These are phyloP conservation scores for Drosophila acutilabella DNA, from an alignment of 2,888 invertebrate species.

Conservation along the genomic window DNA sequence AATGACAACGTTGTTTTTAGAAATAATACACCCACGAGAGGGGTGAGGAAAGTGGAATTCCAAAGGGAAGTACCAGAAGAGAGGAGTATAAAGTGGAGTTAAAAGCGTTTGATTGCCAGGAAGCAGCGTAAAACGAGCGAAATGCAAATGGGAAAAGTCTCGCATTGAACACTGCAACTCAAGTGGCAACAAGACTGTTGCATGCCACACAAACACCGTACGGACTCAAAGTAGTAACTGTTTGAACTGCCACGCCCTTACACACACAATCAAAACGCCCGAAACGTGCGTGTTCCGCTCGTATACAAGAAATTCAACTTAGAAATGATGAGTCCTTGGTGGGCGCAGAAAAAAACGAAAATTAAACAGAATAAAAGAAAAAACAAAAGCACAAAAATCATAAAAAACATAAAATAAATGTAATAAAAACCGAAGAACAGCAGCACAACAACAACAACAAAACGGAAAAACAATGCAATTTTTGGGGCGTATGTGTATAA, in stretches of 20 bases:
- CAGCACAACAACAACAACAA: conserved; percentile 22
- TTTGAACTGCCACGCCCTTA: conserved; percentile 6
- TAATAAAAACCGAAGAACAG: conserved; percentile 60
- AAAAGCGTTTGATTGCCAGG: conserved; percentile 36
- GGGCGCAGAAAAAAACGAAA: conserved; percentile 57
- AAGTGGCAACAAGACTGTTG: conserved; percentile 22
- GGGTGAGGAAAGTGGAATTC: background rate
- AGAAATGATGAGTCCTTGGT: conserved; percentile 81
- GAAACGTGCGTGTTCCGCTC: background rate
- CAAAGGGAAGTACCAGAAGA: conserved; percentile 2
- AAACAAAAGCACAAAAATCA: conserved; percentile 70
- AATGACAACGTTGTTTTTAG: conserved; percentile 55
- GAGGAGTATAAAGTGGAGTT: conserved; percentile 6
- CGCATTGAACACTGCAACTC: conserved; percentile 29
- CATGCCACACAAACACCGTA: conserved; percentile 1
- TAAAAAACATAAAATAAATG: conserved; percentile 80
- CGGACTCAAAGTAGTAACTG: conserved; percentile 30
- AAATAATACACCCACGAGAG: conserved; percentile 16
- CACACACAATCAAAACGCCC: background rate
- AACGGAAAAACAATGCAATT: conserved; percentile 77
- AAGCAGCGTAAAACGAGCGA: conserved; percentile 8
- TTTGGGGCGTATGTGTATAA: conserved; percentile 81
- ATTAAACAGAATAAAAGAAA: conserved; percentile 48
- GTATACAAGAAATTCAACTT: conserved; percentile 83
- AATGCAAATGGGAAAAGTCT: conserved; percentile 38